Base-by-base conservation (phyloP, 2,113 vertebrate genomes). In the Pholis gunnellus region DNA sequence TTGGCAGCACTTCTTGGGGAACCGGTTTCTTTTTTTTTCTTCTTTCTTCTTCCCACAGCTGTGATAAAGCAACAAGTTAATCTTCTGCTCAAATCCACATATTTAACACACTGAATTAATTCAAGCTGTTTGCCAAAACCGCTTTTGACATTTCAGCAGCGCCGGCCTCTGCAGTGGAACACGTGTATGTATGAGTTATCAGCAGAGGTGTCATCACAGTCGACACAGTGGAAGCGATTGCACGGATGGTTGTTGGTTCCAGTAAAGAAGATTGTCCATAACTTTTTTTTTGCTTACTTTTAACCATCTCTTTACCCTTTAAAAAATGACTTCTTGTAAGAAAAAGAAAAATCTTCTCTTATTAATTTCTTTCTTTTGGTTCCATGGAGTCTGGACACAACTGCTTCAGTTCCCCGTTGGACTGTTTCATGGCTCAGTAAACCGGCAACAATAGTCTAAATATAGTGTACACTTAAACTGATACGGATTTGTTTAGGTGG, bases 31-130 rank as follows among this genome's bases (percentile, higher is more conserved):
- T 59, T 29, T 59, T 6, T 56, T 20, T 9, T 46, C 6, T 1
- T 64, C 6, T 1, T 64, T 70, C 17, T 56, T 68, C 22, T 38
- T 29, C 4, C 25, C 38, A 31, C 34, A 74, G 63, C 56, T 79
- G 68, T 29, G 18, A 9, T 57, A 15, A 38, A 59, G 63, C 75
- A 74, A 44, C 65, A 69, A 69, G 44, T 72, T 66, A 78, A 83
- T 78, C 52, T 60, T 29, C 44, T 31, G 36, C 68, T 77, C 22
- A 70, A 57, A 79, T 64, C 72, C 34, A 75, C 57, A 70, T 27
- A 14, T 57, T 72, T 14, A 57, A 11, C n/a, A 72, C 74, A 65
- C 25, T 27, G 2, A 48, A 75, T 75, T 44, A 56, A 67, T 71
- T 72, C 0, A 29, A 22, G 6, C 42, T 54, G 9, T 85, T 71